Percentiles rank a stretch among this genome's conserved stretches.
Conservation (phyloP, 2,797 vertebrate species). For the Danio jaintianensis region DNA sequence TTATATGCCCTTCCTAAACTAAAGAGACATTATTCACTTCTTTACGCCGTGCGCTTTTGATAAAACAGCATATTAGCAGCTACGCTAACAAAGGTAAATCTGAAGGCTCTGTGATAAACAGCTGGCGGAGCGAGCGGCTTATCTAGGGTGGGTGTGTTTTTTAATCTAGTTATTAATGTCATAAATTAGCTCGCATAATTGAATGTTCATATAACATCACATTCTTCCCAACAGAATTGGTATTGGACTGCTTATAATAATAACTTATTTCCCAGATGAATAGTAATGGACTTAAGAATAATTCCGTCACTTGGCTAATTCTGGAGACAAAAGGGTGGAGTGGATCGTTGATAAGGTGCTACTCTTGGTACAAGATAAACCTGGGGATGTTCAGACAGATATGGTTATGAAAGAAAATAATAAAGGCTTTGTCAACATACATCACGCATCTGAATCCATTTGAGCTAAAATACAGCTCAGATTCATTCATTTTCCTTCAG, state of each 20-base stretch:
- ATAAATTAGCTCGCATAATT: conserved; percentile 63
- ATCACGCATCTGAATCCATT: no score
- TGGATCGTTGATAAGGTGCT: conserved; percentile 48
- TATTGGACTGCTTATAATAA: conserved; percentile 57
- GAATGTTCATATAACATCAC: conserved; percentile 61
- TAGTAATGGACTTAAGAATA: conserved; percentile 58
- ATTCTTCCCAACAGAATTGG: conserved; percentile 54
- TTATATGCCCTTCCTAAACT: conserved; percentile 52
- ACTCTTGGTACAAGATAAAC: neutral
- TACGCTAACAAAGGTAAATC: conserved; percentile 37
- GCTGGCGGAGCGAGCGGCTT: conserved; percentile 38
- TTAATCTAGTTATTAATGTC: conserved; percentile 60
- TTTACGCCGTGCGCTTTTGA: neutral
- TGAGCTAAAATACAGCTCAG: no score
- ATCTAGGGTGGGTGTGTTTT: conserved; percentile 55
- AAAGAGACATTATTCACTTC: conserved; percentile 60
- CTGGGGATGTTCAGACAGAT: conserved; percentile 74
- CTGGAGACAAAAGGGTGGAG: conserved; percentile 54
- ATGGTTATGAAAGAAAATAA: conserved; percentile 73
- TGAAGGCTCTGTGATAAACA: conserved; percentile 27
- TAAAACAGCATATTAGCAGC: conserved; percentile 9
- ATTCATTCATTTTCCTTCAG: no score
- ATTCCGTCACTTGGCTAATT: conserved; percentile 60
- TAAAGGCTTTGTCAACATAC: conserved; percentile 46
- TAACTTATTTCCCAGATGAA: conserved; percentile 58